Conservation (phyloP, 2,797 vertebrate genomes). For the Acrossocheilus fasciatus region DNA sequence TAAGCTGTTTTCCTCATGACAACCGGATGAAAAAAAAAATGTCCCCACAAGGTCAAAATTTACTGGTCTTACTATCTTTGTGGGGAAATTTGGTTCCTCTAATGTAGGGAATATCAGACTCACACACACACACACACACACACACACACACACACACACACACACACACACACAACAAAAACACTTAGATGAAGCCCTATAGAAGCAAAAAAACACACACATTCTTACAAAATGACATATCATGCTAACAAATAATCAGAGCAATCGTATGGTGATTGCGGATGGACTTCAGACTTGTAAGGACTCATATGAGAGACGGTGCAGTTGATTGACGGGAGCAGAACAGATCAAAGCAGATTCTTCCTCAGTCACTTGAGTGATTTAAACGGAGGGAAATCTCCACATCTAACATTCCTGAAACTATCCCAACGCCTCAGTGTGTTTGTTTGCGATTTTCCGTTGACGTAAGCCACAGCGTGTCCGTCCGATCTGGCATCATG, state of each 20-base stretch:
- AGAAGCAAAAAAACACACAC: neutral
- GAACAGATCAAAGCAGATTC: constrained; percentile 51
- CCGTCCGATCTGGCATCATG: constrained; percentile 59
- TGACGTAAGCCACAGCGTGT: constrained; percentile 49
- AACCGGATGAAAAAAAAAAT: neutral
- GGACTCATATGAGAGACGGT: neutral
- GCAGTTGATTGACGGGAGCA: constrained; percentile 51
- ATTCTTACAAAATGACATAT: neutral
- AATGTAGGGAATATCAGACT: neutral
- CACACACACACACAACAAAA: neutral
- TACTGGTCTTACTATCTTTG: neutral
- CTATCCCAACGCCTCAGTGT: constrained; percentile 41
- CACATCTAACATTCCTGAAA: constrained; percentile 22
- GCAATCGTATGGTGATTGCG: too few species aligned
- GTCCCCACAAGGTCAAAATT: neutral
- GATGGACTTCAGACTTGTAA: neutral
- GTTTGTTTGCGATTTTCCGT: constrained; percentile 47
- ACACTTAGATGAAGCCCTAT: neutral
- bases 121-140: neutral
- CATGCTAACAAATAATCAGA: neutral
- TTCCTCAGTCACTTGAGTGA: constrained; percentile 35
- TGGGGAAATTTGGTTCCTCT: neutral
- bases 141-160: neutral
- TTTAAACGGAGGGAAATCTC: constrained; percentile 39
- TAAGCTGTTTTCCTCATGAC: neutral